Evolutionary conservation across 2,797 vertebrate species (phyloP), one percentile per base, ranked within the genome.

Genomic region (Ficedula albicollis): DNA sequence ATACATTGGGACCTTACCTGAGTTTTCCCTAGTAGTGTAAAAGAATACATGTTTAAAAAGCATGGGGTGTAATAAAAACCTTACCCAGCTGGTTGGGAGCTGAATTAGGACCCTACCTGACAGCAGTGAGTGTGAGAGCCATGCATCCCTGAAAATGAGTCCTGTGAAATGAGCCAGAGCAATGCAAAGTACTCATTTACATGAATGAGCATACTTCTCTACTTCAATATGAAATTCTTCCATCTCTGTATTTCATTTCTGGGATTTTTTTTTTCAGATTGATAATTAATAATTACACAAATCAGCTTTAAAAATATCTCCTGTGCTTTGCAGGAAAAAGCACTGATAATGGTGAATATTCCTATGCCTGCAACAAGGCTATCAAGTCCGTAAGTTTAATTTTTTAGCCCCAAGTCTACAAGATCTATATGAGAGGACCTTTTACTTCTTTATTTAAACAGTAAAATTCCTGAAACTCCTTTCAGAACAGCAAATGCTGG

Each of bases 91-190:
- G 64, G 16, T 6, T 62, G 44, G 41, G 83, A 91, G 16, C 19
- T 3, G 34, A 49, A 1, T 10, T 32, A 52, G 26, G 20, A 44
- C 9, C 10, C 44, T 14, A 22, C 41, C 59, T 58, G 60, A n/a
- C 23, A 66, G 38, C 0, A 0, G 12, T 8, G 29, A 66, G 18
- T 11, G 34, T 39, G 55, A 59, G 55, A 88, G 23, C 1, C 1
- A 18, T 1, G 1, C 34, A 36, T 21, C 43, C 68, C 11, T 0
- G 16, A 15, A 16, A 55, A 30, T 0, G 5, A 55, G 25, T 15
- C 1, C 3, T 60, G 46, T 0, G 0, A 73, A 62, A 26, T 10
- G 14, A 30, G n/a, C n/a, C 54, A 36, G 36, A 46, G 52, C 1
- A 3, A n/a, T n/a, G 41, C 44, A 58, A 34, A 82, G 23, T 32